phyloP scores from a whole-genome alignment of 2,797 vertebrate genomes.

The Notamacropus eugenii region DNA sequence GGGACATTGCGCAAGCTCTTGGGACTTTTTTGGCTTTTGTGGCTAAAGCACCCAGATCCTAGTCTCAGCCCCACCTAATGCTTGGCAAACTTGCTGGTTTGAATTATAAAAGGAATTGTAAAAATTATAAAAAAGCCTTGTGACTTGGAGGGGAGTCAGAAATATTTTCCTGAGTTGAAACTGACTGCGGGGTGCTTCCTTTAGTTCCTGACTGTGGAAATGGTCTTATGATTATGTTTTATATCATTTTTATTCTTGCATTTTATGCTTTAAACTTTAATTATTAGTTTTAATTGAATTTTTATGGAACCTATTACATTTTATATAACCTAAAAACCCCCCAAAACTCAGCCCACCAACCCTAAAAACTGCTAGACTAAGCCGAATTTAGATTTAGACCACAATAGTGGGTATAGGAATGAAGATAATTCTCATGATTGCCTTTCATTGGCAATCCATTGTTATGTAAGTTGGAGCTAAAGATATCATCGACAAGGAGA shows the following conservation, averaged over 20 bases:
- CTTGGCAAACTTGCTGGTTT: background rate
- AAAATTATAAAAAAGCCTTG: background rate
- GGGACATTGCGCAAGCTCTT: background rate
- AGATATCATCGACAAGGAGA: background rate
- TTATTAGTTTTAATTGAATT: background rate
- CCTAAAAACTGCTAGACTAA: background rate
- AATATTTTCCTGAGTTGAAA: background rate
- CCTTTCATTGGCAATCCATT: background rate
- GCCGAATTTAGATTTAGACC: background rate
- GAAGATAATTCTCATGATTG: background rate
- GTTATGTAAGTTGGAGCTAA: background rate
- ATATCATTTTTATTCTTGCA: background rate
- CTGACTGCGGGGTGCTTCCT: background rate
- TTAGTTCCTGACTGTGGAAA: background rate
- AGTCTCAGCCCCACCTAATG: background rate
- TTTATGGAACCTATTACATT: background rate
- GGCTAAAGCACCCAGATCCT: background rate
- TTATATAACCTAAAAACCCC: background rate
- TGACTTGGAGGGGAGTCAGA: background rate
- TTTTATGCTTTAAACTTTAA: background rate
- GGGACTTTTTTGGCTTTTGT: background rate
- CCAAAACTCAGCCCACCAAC: background rate
- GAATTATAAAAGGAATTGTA: background rate
- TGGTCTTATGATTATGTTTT: background rate
- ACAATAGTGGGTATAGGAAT: background rate